Base-by-base conservation (phyloP, 2,888 invertebrate species). In the Acanthosepion pharaonis region DNA sequence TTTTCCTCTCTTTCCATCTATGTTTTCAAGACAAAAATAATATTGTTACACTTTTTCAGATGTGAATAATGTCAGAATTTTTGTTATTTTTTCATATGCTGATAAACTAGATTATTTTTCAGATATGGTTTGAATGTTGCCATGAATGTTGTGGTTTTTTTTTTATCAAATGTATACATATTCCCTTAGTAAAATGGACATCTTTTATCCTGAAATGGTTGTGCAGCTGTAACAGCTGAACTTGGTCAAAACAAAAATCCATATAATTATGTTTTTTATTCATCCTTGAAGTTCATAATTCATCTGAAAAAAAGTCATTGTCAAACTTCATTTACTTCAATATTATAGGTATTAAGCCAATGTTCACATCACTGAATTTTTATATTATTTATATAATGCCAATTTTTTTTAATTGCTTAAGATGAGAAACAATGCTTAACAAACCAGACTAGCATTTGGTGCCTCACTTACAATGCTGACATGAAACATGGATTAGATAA, bases 131-230 rank as follows among this genome's bases (percentile, higher is more conserved):
- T 78, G n/a, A 78, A 78, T 78, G 78, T 78, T 78, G 78, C 33
- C 78, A 78, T n/a, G 3, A 42, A 42, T 42, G n/a, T 78, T 9
- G n/a, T 78, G 78, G 78, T 78, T 15, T 78, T 78, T 78, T 78
- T 78, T 78, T 78, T 33, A 78, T 78, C 78, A 78, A 78, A n/a
- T 78, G 78, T 78, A 78, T n/a, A 78, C 78, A 78, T n/a, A 78
- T 78, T 78, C 78, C 78, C 78, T 78, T 78, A n/a, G 78, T 11
- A 78, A 59, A 78, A 78, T 33, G 78, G 78, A 78, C 78, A 78
- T n/a, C n/a, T 78, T 78, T 78, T 78, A n/a, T 78, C n/a, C 78
- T 78, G 78, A 78, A 78, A 78, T 78, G 78, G 78, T 78, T 78
- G 78, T 78, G 78, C 78, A 78, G 78, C 78, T 78, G 33, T n/a